Conservation (phyloP, 1,140 invertebrate genomes). For the Caenorhabditis briggsae region DNA sequence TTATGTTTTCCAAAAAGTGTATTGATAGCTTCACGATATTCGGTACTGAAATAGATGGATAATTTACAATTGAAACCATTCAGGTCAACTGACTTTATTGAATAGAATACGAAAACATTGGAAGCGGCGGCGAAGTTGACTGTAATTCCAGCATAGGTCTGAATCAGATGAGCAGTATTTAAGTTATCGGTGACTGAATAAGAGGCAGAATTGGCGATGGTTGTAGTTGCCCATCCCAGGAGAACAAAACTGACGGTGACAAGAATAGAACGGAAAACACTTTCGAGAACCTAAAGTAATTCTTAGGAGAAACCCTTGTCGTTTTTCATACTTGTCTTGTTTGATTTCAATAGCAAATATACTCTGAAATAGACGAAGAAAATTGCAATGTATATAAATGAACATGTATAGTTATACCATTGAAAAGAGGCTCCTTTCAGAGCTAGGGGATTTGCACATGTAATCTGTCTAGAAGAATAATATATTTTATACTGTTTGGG, state of each 20-base stretch:
- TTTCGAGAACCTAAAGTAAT: conserved; percentile 19
- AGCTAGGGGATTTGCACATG: conserved; percentile 43
- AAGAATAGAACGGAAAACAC: conserved; percentile 39
- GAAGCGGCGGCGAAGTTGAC: conserved; percentile 48
- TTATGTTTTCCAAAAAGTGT: not conserved
- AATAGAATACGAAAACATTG: conserved; percentile 53
- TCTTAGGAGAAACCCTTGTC: too few relatives aligned
- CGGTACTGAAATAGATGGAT: not conserved
- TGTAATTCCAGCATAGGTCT: conserved; percentile 56
- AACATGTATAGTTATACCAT: conserved; percentile 51
- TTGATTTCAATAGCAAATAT: conserved; percentile 14
- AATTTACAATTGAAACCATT: not conserved
- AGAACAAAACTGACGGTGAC: conserved; percentile 51
- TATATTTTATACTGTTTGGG: not conserved
- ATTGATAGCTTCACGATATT: conserved; percentile 17
- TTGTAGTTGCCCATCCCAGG: conserved; percentile 45
- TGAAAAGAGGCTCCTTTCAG: conserved; percentile 30
- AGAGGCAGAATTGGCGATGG: conserved; percentile 4
- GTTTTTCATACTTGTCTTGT: conserved; percentile 38
- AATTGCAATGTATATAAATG: conserved; percentile 37
- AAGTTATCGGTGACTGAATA: not conserved
- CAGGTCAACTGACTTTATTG: conserved; percentile 1
- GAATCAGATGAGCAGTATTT: conserved; percentile 12
- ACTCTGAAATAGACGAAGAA: conserved; percentile 32
- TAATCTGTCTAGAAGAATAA: conserved; percentile 33